Evolutionary conservation across 1,140 invertebrate genomes (phyloP).

Genomic region (Bombus polaris): DNA sequence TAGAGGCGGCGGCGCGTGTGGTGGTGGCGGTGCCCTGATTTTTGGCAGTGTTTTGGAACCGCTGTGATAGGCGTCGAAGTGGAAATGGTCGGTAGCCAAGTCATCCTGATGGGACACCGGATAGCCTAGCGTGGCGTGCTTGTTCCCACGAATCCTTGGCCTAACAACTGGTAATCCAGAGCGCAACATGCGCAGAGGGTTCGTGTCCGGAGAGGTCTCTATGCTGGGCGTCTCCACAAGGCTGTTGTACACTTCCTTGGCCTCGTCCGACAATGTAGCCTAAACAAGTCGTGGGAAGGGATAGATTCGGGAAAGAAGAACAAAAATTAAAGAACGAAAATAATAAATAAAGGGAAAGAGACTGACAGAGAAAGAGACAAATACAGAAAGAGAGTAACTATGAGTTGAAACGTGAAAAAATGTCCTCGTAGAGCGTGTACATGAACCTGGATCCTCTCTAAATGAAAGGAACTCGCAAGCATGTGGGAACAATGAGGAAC

Average conservation of each 20-base stretch:
- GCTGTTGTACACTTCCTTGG: conserved; percentile 95
- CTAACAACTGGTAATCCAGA: conserved; percentile 85
- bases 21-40: conserved; percentile 72
- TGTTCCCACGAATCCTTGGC: conserved; percentile 85
- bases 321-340: conserved; percentile 77
- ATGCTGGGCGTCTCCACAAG: conserved; percentile 90
- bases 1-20: conserved; percentile 60
- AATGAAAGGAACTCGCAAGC: conserved; percentile 3
- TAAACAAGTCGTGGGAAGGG: conserved; percentile 80
- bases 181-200: conserved; percentile 89
- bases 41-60: conserved; percentile 78
- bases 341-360: conserved; percentile 65
- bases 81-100: conserved; percentile 56
- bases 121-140: conserved; percentile 73
- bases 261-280: conserved; percentile 90
- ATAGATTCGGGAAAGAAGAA: conserved; percentile 75
- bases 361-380: background rate
- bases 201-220: conserved; percentile 81
- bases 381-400: conserved; percentile 7
- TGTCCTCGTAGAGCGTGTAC: background rate
- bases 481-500: background rate
- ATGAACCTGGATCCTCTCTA: conserved; percentile 3
- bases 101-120: conserved; percentile 68
- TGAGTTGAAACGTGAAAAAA: conserved; percentile 8
- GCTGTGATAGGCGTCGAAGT: conserved; percentile 75